Evolutionary conservation across 2,888 invertebrate species (phyloP), one percentile per base, ranked within the genome.

Genomic region (Girardia tigrina): DNA sequence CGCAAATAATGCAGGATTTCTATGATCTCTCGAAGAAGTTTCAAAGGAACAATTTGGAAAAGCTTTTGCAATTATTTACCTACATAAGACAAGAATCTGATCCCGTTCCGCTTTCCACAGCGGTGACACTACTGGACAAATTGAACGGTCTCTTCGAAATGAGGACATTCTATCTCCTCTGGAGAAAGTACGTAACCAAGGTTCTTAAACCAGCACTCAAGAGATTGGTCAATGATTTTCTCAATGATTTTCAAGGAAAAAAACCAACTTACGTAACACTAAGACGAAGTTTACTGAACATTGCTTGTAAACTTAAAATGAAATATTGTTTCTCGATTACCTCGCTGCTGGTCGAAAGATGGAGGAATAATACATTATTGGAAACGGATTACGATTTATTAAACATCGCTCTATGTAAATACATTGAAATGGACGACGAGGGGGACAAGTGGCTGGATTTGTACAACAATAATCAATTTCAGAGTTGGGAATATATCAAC

Each of bases 401-500:
- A 2, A n/a, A 56, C 23, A 2, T 56, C 6, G 56, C 56, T 12
- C 56, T 56, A 56, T 56, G 56, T 56, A 4, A 56, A 56, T 56
- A 56, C n/a, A 56, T 56, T 12, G 8, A 56, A 56, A 56, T 56
- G 56, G 56, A 56, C 23, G 8, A 4, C 6, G 4, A 12, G 6
- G 56, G 56, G 4, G 56, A 56, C n/a, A 56, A 56, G 8, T 56
- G 56, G 56, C 56, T 20, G n/a, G 6, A 6, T 6, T 8, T 56
- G 8, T 56, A 56, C n/a, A 56, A n/a, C 23, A 56, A 16, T 56
- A 56, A 4, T 20, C n/a, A 56, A 12, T 56, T 56, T 16, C 56
- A 56, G n/a, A 56, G 56, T n/a, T 56, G 56, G 56, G 56, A 56
- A 20, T 56, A 8, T 56, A 56, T 56, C n/a, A 56, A 56, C 23